Percentiles rank a stretch among this genome's conserved stretches.
These are phyloP conservation scores for Sinocyclocheilus maitianheensis DNA, from an alignment of 2,113 vertebrate genomes.

Conservation along the genomic window DNA sequence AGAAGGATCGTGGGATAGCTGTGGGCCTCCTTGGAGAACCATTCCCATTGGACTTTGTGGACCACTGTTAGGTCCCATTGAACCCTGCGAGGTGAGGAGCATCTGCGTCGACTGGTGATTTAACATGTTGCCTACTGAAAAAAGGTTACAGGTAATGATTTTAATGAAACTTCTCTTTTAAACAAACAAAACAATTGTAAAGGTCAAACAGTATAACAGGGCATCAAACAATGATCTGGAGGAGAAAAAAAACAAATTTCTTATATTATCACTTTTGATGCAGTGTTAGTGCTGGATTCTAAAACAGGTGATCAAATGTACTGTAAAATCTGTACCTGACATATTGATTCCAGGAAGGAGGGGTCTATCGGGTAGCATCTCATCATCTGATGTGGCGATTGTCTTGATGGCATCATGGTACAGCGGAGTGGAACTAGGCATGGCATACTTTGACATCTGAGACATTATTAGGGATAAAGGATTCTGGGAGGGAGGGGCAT, in stretches of 20 bases:
- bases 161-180: background rate
- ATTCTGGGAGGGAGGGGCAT: constrained; percentile 87
- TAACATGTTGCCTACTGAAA: constrained; percentile 78
- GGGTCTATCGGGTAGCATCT: constrained; percentile 89
- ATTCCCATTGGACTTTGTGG: constrained; percentile 91
- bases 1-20: constrained; percentile 86
- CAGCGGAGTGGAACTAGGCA: constrained; percentile 95
- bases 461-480: constrained; percentile 97
- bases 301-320: background rate
- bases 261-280: background rate
- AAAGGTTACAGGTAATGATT: background rate
- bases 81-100: constrained; percentile 80
- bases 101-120: constrained; percentile 82
- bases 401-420: constrained; percentile 99
- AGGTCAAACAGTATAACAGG: background rate
- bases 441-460: constrained; percentile 98
- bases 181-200: background rate
- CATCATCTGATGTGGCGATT: constrained; percentile 95
- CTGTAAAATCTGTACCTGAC: constrained; percentile 75
- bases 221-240: background rate
- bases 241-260: background rate
- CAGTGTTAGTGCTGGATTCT: background rate
- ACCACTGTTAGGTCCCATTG: constrained; percentile 79
- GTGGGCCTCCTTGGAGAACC: constrained; percentile 84
- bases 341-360: constrained; percentile 86